Evolutionary conservation across 2,797 vertebrate species (phyloP), one percentile per base, ranked within the genome.

Genomic region (Sparidentex hasta): DNA sequence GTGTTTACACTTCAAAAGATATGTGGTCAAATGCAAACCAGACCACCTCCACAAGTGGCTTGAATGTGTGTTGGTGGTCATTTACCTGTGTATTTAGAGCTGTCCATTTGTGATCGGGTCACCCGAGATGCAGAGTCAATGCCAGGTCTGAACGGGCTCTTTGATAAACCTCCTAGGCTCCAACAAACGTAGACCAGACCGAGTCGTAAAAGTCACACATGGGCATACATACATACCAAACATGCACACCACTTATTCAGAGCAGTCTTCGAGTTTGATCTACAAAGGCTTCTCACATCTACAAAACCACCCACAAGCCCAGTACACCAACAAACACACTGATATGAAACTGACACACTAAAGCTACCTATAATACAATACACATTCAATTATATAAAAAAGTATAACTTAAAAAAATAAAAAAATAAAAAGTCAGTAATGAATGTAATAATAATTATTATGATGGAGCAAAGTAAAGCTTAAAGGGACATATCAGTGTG

Each of bases 351-450:
- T 76, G 46, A 78, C 71, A 90, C 78, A 76, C 66, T 59, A 65
- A 80, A 91, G 58, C 68, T 81, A 81, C 18, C 7, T 48, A 71
- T 65, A 76, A 82, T 73, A 92, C 77, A 89, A 86, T 68, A 84
- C 69, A 87, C 80, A 88, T 88, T 54, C 51, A 90, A 69, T 71
- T 59, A 76, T 46, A 85, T 46, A 85, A 87, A 77, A 73, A 83
- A 78, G 56, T 87, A 92, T 92, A 94, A 93, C 87, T 94, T 94
- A 93, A 87, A 71, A 82, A 70, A 66, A 55, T 94, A 93, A 87
- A 72, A 82, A 70, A 66, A 55, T 23, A 18, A 55, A 86, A 82
- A 82, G 18, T 83, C 56, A 85, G 69, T 85, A 91, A 86, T 80
- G 70, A 73, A 54, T 82, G 29, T 84, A 85, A 72, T 80, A 71